Base-by-base conservation (phyloP, 2,797 vertebrate species). In the Potorous gilbertii region DNA sequence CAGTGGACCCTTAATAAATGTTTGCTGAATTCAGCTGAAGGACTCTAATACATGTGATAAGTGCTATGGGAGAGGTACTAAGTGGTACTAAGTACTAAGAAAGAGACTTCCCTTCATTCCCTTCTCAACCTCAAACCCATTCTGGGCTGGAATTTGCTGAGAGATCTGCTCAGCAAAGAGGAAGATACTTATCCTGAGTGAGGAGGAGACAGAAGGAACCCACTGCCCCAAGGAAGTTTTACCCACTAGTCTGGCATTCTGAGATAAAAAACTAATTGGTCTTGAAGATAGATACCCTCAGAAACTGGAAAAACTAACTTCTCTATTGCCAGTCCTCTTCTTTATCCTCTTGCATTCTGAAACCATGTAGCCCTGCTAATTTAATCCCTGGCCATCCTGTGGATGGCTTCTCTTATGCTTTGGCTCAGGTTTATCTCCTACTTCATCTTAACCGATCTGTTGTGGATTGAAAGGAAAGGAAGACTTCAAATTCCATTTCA, bases 341-440 rank as follows among this genome's bases (percentile, higher is more conserved):
- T 87, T 87, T 27, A 16, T 56, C 2, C 96, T 97, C 92, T 95
- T 98, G 97, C 98, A 97, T 46, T 98, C 96, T 98, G 97, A 98
- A 97, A 97, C 97, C 96, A 97, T 97, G 97, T 98, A 94, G 59
- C 94, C 94, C 87, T 94, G 97, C 97, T 95, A 96, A 97, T 98
- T 96, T 96, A 97, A 96, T 96, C 95, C 97, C 94, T 98, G 97
- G 21, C 27, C 31, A 1, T 34, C 54, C 4, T 93, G 50, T 94
- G 2, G 6, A 96, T 92, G 89, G 13, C 95, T 98, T 96, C 74
- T 92, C 81, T 95, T 98, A 96, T 96, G 98, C 96, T 97, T 96
- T 66, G 95, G 92, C 96, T 96, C 98, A 96, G 95, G 95, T 97
- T 97, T 98, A 96, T 98, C 91, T 95, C 96, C 95, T 90, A 95